A percentile compares a stretch with the other conserved stretches of the same genome.
These are phyloP conservation scores for Ephialtes manifestator DNA, from an alignment of 2,888 invertebrate species.

Conservation along the genomic window DNA sequence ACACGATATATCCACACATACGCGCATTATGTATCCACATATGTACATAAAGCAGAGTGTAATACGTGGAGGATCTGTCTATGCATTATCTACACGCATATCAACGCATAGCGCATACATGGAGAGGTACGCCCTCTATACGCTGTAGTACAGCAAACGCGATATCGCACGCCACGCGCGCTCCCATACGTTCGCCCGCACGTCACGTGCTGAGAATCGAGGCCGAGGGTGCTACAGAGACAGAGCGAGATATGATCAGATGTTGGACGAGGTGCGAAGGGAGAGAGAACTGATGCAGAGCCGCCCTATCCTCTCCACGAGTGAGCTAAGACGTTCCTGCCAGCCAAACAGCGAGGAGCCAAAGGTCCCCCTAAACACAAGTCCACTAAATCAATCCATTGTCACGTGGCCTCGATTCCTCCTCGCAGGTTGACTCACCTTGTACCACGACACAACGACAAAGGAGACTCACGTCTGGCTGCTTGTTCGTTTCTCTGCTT, in stretches of 20 bases:
- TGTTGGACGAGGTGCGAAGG: conserved; percentile 53
- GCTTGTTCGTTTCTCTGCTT: conserved; percentile 11
- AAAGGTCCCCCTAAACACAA: conserved; percentile 70
- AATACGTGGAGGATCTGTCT: conserved; percentile 16
- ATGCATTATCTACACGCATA: conserved; percentile 60
- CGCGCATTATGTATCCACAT: not conserved
- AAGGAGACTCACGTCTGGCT: conserved; percentile 68
- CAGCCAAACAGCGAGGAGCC: not conserved
- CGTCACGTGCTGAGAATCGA: conserved; percentile 62
- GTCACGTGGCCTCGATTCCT: conserved; percentile 80
- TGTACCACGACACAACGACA: conserved; percentile 70
- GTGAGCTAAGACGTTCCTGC: conserved; percentile 32
- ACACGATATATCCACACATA: not conserved
- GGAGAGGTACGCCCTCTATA: conserved; percentile 28
- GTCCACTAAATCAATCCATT: conserved; percentile 83
- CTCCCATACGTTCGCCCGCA: conserved; percentile 44
- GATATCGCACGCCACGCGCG: conserved; percentile 57
- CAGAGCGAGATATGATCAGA: conserved; percentile 39
- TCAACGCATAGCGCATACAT: conserved; percentile 19
- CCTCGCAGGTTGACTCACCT: conserved; percentile 81
- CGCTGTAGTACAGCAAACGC: conserved; percentile 17
- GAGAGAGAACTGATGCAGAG: conserved; percentile 16
- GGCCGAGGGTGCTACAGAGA: conserved; percentile 42
- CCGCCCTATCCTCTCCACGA: conserved; percentile 22
- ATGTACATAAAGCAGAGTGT: not conserved